Evolutionary conservation across 2,888 invertebrate species (phyloP).

Genomic region (Agrotis exclamationis): DNA sequence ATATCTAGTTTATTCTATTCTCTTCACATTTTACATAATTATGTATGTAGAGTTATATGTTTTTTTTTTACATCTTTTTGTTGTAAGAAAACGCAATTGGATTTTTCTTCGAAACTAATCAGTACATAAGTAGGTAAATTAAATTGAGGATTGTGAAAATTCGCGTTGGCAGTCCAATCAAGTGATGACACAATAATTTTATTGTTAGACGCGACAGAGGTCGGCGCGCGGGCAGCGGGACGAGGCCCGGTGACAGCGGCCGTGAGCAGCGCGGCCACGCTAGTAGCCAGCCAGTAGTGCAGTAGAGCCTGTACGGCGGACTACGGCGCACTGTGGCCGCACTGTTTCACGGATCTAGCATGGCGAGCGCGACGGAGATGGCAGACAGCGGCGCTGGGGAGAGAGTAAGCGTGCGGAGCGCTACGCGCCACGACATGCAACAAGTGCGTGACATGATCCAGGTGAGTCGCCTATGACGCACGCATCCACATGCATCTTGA

Average conservation of each 20-base stretch:
- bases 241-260: no score
- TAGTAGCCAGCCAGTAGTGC: no score
- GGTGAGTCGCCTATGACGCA: conserved; percentile 69
- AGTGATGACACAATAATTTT: not conserved
- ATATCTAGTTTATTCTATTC: no score
- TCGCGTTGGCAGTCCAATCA: not conserved
- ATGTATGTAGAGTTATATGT: no score
- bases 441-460: conserved; percentile 77
- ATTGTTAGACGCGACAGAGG: not conserved
- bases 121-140: no score
- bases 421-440: conserved; percentile 75
- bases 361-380: conserved; percentile 12
- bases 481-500: not conserved
- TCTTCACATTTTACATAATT: no score
- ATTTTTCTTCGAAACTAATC: no score
- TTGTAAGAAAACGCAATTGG: no score
- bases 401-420: conserved; percentile 72
- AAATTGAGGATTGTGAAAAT: not conserved
- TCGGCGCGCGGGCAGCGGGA: conserved; percentile 2
- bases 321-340: not conserved
- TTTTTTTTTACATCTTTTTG: no score
- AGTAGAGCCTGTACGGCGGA: no score
- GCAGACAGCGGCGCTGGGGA: conserved; percentile 1
- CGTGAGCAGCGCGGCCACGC: not conserved
- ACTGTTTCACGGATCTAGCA: not conserved